phyloP scores from a whole-genome alignment of 2,797 vertebrate species.

The Aselliscus stoliczkanus region DNA sequence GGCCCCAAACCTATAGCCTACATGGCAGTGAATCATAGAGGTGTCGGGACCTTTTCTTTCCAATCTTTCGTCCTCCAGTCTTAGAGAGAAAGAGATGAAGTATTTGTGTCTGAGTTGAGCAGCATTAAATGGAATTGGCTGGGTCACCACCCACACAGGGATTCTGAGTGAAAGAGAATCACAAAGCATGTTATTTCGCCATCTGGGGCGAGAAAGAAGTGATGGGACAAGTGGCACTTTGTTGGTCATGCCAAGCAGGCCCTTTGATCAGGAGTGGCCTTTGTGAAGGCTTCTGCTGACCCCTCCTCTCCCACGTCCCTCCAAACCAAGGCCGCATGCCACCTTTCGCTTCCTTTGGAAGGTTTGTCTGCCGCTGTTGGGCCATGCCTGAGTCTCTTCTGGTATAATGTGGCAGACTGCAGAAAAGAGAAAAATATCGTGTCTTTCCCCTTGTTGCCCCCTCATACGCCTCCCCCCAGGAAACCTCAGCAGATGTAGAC shows the following conservation, averaged over 20 bases:
- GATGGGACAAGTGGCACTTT: constrained; percentile 50
- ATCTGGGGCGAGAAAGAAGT: constrained; percentile 70
- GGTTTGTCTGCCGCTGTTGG: background rate
- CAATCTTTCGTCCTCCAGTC: background rate
- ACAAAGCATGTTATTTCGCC: constrained; percentile 68
- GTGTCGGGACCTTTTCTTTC: background rate
- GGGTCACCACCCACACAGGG: constrained; percentile 62
- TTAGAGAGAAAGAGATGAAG: background rate
- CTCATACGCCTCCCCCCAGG: background rate
- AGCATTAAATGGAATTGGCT: constrained; percentile 40
- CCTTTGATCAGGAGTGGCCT: constrained; percentile 60
- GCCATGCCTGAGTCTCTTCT: constrained; percentile 47
- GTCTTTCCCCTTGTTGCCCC: constrained; percentile 19
- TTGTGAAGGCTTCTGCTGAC: constrained; percentile 35
- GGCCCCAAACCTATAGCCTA: background rate
- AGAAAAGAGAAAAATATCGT: constrained; percentile 56
- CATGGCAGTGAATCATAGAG: background rate
- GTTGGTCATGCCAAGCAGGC: constrained; percentile 71
- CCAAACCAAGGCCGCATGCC: background rate
- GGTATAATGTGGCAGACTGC: constrained; percentile 33
- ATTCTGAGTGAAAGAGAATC: constrained; percentile 73
- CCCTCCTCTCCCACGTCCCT: background rate
- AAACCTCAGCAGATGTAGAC: constrained; percentile 84
- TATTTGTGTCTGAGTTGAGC: background rate
- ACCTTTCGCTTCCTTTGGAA: constrained; percentile 18